phyloP scores from a whole-genome alignment of 2,888 invertebrate genomes.

The Amphiduros pacificus region DNA sequence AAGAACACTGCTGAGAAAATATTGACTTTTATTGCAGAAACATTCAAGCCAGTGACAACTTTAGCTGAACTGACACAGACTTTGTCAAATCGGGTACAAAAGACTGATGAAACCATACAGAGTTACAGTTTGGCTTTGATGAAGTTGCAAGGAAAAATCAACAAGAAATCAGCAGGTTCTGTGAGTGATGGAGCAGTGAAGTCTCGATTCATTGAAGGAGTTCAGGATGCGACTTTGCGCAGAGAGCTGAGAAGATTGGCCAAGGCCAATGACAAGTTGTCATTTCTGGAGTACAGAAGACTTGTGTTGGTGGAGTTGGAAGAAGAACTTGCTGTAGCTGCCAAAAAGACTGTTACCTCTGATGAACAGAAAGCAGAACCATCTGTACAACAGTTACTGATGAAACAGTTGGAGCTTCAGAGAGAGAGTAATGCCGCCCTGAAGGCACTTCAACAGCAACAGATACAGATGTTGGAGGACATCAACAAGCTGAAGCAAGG shows the following conservation, averaged over 20 bases:
- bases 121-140: background rate
- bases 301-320: background rate
- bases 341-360: too few species aligned
- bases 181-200: background rate
- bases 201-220: background rate
- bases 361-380: too few species aligned
- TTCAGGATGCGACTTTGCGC: background rate
- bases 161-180: background rate
- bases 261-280: background rate
- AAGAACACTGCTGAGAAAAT: background rate
- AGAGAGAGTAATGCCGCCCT: too few species aligned
- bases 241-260: background rate
- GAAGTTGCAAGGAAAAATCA: background rate
- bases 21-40: background rate
- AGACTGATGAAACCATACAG: background rate
- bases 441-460: too few species aligned
- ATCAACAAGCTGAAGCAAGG: too few species aligned
- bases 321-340: too few species aligned
- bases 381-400: too few species aligned
- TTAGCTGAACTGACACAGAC: background rate
- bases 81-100: background rate
- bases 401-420: too few species aligned
- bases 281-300: background rate
- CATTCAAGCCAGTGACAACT: background rate
- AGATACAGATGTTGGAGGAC: too few species aligned